phyloP scores from a whole-genome alignment of 2,113 vertebrate genomes.

The Cromileptes altivelis region DNA sequence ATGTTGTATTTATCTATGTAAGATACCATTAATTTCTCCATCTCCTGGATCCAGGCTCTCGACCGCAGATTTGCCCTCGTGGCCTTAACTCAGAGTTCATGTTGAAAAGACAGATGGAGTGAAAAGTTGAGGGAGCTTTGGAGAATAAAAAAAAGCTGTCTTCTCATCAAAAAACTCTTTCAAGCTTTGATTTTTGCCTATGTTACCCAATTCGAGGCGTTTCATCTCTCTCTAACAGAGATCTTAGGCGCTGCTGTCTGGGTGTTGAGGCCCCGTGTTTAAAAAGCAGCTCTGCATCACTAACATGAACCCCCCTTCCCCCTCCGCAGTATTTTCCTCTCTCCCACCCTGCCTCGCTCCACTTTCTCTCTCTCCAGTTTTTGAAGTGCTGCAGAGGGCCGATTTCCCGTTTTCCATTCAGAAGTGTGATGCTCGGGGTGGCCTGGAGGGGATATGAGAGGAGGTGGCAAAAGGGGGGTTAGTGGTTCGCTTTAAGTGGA shows the following conservation, averaged over 20 bases:
- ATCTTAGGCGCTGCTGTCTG: slow-evolving; percentile 28
- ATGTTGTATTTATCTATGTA: slow-evolving; percentile 7
- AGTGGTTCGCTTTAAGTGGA: slow-evolving; percentile 81
- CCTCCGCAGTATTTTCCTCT: background rate
- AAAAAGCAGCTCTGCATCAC: slow-evolving; percentile 21
- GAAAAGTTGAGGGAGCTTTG: background rate
- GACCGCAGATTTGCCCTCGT: slow-evolving; percentile 5
- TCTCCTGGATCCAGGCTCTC: slow-evolving; percentile 25
- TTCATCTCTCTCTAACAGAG: slow-evolving; percentile 37
- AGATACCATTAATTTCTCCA: slow-evolving; percentile 7
- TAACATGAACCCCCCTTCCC: background rate
- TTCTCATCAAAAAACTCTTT: slow-evolving; percentile 30
- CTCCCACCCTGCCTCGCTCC: slow-evolving; percentile 13
- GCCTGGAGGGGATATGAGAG: slow-evolving; percentile 56
- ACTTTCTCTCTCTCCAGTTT: slow-evolving; percentile 43
- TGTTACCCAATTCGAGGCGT: background rate
- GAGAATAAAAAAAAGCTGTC: background rate
- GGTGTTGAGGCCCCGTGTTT: background rate
- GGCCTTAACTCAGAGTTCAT: slow-evolving; percentile 31
- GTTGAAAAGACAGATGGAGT: background rate
- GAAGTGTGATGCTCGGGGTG: slow-evolving; percentile 71
- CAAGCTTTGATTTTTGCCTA: slow-evolving; percentile 35
- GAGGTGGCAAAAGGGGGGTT: slow-evolving; percentile 11
- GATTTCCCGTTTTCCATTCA: slow-evolving; percentile 72
- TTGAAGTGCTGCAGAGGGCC: slow-evolving; percentile 62